Percentiles rank a stretch among this genome's conserved stretches.
These are phyloP conservation scores for Coelinius sp. DNA, from an alignment of 2,888 invertebrate genomes.

Conservation along the genomic window DNA sequence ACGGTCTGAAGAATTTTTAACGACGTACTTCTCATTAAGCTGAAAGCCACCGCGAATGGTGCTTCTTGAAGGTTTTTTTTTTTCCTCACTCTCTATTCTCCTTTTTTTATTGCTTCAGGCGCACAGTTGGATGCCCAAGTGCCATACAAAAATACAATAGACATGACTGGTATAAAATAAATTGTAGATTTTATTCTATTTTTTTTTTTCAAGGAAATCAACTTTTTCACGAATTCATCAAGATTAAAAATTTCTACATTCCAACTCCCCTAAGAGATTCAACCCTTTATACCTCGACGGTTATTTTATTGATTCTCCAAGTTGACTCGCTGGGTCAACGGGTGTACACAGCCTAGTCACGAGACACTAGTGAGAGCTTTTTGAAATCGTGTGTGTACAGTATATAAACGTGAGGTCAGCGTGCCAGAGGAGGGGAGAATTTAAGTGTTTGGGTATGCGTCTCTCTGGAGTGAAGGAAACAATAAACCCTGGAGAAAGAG, in stretches of 20 bases:
- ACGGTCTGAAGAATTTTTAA: constrained; percentile 34
- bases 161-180: neutral
- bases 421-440: constrained; percentile 16
- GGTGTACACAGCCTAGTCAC: constrained; percentile 35
- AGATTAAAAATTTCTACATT: neutral
- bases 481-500: constrained; percentile 1
- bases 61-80: neutral
- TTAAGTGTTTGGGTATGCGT: neutral
- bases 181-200: neutral
- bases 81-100: neutral
- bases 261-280: neutral
- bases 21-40: constrained; percentile 31
- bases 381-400: neutral
- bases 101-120: neutral
- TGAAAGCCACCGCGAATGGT: constrained; percentile 18
- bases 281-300: too few relatives aligned
- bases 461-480: neutral
- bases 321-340: constrained; percentile 43
- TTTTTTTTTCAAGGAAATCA: too few relatives aligned
- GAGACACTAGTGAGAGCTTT: constrained; percentile 1
- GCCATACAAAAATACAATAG: neutral
- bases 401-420: constrained; percentile 32
- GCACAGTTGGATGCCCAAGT: neutral
- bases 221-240: neutral
- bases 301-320: constrained; percentile 46